Percentiles rank a stretch among this genome's conserved stretches.
Evolutionary conservation across 1,140 invertebrate species (phyloP).

Genomic region (Drosophila melanogaster): DNA sequence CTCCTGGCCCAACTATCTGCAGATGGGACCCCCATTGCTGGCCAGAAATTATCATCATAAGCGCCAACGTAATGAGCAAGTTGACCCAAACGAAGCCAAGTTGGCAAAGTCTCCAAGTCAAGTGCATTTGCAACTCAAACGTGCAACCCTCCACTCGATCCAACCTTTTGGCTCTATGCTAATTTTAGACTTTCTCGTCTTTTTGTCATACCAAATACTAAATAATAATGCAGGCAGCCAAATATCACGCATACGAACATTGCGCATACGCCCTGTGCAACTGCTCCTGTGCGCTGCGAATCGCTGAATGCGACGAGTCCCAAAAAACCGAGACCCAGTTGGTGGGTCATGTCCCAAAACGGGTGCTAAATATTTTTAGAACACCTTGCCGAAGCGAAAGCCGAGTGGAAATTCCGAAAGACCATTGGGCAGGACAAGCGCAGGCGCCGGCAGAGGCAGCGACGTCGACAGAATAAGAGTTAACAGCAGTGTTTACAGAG

Average conservation of each 20-base stretch:
- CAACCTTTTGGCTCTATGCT: conserved; percentile 27
- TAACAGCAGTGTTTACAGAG: conserved; percentile 49
- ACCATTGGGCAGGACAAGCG: neutral
- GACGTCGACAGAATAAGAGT: conserved; percentile 15
- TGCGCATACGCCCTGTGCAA: conserved; percentile 50
- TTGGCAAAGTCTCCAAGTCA: conserved; percentile 24
- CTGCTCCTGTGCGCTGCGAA: conserved; percentile 27
- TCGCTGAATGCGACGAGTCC: conserved; percentile 47
- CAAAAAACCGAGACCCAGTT: neutral
- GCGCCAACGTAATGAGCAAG: conserved; percentile 61
- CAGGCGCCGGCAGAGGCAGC: conserved; percentile 56
- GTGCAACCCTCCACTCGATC: neutral
- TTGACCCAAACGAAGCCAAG: conserved; percentile 13
- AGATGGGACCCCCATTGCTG: conserved; percentile 11
- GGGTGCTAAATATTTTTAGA: conserved; percentile 13
- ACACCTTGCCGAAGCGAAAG: conserved; percentile 3
- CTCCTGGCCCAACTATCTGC: conserved; percentile 9
- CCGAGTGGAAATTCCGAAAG: neutral
- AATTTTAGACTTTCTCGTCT: conserved; percentile 62
- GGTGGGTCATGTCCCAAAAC: conserved; percentile 42
- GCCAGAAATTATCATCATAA: conserved; percentile 76
- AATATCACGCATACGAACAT: conserved; percentile 6
- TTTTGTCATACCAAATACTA: conserved; percentile 6
- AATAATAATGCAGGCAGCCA: too few species aligned
- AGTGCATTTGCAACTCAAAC: conserved; percentile 18